Evolutionary conservation across 2,797 vertebrate genomes (phyloP), one percentile per base, ranked within the genome.

Genomic region (Lutra lutra): DNA sequence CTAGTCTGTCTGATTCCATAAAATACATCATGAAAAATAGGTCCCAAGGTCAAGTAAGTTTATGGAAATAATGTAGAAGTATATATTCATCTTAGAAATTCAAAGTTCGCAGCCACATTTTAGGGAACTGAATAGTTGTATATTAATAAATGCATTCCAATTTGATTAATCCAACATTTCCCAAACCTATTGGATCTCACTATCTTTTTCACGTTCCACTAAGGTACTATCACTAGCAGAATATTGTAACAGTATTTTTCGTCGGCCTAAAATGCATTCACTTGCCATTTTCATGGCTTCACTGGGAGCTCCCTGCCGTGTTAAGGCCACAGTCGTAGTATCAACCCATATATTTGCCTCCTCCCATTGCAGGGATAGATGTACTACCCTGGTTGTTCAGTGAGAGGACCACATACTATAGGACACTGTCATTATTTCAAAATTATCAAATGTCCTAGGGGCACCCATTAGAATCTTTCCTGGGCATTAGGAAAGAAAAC

Each of bases 21-120:
- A 95, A 89, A 73, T 90, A 56, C 2, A 64, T 90, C 7, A 35
- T 66, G 38, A 91, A 92, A 95, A 96, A 68, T 48, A 40, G 18
- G 12, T 77, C 15, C 7, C 5, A 87, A 64, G 13, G 43, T 56
- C 14, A 86, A 80, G 23, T n/a, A 86, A 62, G 2, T 66, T 91
- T 89, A 88, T 60, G 15, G 78, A 85, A 91, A 70, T 94, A 38
- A 78, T 35, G 3, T 72, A 48, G 64, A 46, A 48, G 46, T 43
- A 72, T n/a, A 72, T n/a, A 75, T 60, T 15, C 11, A 84, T 78
- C 11, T 25, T 82, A 3, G n/a, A 93, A 95, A 91, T 51, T 46
- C 43, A 91, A 73, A 68, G 3, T 84, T 78, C 72, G 20, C n/a
- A 25, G 83, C 75, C 79, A 11, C n/a, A 88, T 83, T 72, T 77